A percentile compares a stretch with the other conserved stretches of the same genome.
phyloP scores from a whole-genome alignment of 2,113 vertebrate genomes.

The Halichoerus grypus region DNA sequence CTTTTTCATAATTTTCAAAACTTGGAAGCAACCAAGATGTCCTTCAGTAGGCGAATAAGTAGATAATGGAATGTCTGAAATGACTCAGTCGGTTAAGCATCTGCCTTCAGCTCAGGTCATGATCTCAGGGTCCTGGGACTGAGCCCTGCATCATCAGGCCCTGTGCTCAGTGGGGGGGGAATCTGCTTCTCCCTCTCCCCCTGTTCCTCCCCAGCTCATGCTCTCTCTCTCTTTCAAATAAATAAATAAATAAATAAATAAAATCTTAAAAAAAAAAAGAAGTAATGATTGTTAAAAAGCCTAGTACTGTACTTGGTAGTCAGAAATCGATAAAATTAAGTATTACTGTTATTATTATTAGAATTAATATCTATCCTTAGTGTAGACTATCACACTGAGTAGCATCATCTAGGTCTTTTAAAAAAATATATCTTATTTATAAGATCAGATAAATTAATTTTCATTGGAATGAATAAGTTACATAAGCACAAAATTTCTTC shows the following conservation, averaged over 20 bases:
- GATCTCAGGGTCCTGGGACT: not conserved
- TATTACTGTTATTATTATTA: not conserved
- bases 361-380: not conserved
- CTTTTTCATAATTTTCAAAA: not conserved
- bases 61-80: not conserved
- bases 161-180: not conserved
- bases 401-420: not conserved
- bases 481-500: not conserved
- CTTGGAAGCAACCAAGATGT: not conserved
- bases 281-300: not conserved
- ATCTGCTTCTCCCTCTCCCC: not conserved
- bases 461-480: not conserved
- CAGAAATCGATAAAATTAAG: not conserved
- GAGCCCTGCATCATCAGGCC: not conserved
- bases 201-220: not conserved
- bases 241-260: not conserved
- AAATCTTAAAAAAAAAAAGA: not conserved
- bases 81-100: not conserved
- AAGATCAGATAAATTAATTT: constrained; percentile 7
- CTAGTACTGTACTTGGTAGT: not conserved
- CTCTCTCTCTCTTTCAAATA: not conserved
- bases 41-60: not conserved
- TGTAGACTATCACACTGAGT: not conserved
- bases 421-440: not conserved
- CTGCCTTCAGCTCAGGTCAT: not conserved